Conservation (phyloP, 2,888 invertebrate species). For the Coleophora deauratella region DNA sequence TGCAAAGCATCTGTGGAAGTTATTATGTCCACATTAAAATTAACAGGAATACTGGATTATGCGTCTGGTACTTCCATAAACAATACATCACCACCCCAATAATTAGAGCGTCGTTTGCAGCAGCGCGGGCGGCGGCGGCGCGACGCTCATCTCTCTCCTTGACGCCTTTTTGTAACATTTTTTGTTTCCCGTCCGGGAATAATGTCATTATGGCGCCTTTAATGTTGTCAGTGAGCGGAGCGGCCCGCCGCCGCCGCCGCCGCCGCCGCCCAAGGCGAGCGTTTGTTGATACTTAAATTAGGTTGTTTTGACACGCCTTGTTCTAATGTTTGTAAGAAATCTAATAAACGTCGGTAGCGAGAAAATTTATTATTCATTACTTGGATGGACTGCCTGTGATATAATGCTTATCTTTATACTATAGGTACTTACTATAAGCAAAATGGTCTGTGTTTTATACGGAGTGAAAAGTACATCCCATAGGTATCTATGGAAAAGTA, state of each 20-base stretch:
- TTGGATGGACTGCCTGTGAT: conserved; percentile 32
- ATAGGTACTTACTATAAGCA: conserved; percentile 18
- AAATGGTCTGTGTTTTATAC: too few species aligned
- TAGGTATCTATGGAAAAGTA: too few species aligned
- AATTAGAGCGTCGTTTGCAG: conserved; percentile 48
- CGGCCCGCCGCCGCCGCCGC: conserved; percentile 56
- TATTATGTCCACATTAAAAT: conserved; percentile 13
- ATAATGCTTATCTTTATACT: conserved; percentile 31
- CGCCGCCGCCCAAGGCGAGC: conserved; percentile 68
- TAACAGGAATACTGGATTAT: conserved; percentile 15
- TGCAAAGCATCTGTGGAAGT: conserved; percentile 25
- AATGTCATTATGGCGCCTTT: conserved; percentile 74
- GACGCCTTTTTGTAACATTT: conserved; percentile 62
- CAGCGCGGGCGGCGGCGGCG: conserved; percentile 27
- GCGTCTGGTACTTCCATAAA: conserved; percentile 28
- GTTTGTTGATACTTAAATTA: conserved; percentile 75
- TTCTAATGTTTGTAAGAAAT: conserved; percentile 72
- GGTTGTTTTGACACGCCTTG: conserved; percentile 73
- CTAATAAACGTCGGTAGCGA: conserved; percentile 66
- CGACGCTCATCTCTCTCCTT: conserved; percentile 49
- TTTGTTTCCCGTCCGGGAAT: conserved; percentile 68
- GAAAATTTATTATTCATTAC: conserved; percentile 57
- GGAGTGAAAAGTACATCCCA: too few species aligned
- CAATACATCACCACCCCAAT: conserved; percentile 53
- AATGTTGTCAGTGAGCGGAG: conserved; percentile 68